These are phyloP conservation scores for Calvadosia cruxmelitensis DNA, from an alignment of 30 jellyfish, hydroid and myxozoan genomes.

Conservation along the genomic window DNA sequence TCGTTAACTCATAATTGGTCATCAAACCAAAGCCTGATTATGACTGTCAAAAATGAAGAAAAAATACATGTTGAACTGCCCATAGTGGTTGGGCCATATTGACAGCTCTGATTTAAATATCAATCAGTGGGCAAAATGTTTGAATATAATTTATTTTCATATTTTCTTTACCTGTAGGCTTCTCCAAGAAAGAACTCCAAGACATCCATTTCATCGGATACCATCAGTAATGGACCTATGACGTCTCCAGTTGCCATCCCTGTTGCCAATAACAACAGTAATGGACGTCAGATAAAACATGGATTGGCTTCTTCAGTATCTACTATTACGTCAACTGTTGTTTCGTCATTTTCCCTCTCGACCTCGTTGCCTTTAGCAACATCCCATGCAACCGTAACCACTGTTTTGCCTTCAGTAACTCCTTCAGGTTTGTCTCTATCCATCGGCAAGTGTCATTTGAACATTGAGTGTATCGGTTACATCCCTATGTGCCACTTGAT, in stretches of 20 bases:
- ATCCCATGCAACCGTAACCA: neutral
- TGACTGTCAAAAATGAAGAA: no score
- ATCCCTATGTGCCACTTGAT: no score
- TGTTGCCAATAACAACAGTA: neutral
- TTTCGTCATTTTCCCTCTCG: neutral
- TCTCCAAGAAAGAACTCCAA: slow-evolving; percentile 24
- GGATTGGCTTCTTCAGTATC: neutral
- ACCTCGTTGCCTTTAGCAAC: neutral
- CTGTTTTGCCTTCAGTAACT: neutral
- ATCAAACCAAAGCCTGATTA: no score
- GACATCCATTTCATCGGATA: slow-evolving; percentile 6
- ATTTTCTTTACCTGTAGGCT: neutral
- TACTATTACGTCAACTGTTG: neutral
- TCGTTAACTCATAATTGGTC: no score
- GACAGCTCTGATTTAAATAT: no score
- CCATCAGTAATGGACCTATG: neutral
- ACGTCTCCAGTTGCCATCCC: slow-evolving; percentile 1
- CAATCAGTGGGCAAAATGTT: no score
- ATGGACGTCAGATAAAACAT: neutral
- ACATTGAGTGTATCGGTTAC: no score
- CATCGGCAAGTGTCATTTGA: neutral
- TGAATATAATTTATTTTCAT: no score
- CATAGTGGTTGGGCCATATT: no score
- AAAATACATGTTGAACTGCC: no score
- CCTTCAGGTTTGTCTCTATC: neutral